Evolutionary conservation across 2,888 invertebrate genomes (phyloP).

Genomic region (Drosophila mayaguana): DNA sequence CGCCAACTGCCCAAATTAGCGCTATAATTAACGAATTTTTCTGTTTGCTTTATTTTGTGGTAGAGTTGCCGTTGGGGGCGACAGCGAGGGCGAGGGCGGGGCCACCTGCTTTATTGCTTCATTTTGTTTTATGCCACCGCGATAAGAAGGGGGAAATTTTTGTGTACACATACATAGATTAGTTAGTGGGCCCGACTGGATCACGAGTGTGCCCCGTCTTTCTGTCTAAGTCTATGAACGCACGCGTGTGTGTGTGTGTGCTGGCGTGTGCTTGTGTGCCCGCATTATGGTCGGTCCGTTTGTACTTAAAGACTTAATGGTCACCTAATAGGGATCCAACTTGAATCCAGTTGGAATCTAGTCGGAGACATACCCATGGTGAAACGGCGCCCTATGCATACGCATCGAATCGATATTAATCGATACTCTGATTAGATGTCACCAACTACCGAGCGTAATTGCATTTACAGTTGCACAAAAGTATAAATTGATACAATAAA

Average conservation of each 20-base stretch:
- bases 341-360: neutral
- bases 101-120: conserved; percentile 58
- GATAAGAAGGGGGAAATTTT: conserved; percentile 62
- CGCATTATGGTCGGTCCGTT: conserved; percentile 21
- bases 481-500: neutral
- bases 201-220: conserved; percentile 40
- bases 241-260: neutral
- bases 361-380: conserved; percentile 66
- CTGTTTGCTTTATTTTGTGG: conserved; percentile 26
- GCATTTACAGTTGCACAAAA: conserved; percentile 2
- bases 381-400: conserved; percentile 71
- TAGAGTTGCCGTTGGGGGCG: neutral
- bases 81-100: neutral
- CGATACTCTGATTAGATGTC: conserved; percentile 1
- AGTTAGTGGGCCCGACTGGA: conserved; percentile 55
- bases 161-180: conserved; percentile 35
- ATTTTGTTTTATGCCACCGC: conserved; percentile 67
- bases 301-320: conserved; percentile 23
- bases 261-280: neutral
- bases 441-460: conserved; percentile 9
- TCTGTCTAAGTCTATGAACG: neutral
- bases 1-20: conserved; percentile 64
- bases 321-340: neutral
- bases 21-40: conserved; percentile 67
- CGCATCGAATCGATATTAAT: conserved; percentile 31